These are phyloP conservation scores for Acrobasis consociella DNA, from an alignment of 2,888 invertebrate species.

Conservation along the genomic window DNA sequence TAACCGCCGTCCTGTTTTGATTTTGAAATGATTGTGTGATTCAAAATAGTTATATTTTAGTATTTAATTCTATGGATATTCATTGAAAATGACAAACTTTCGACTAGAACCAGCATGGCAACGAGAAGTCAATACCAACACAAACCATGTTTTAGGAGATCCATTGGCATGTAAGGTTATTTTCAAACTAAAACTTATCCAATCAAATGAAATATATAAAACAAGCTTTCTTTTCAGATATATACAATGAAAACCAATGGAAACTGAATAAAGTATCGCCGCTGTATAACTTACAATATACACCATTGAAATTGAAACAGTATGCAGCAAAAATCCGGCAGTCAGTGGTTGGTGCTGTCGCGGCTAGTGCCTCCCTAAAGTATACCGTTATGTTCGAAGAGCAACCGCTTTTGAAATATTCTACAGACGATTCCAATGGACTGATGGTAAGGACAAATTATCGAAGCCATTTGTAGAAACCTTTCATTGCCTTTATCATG, in stretches of 20 bases:
- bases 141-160: conserved; percentile 32
- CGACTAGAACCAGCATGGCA: conserved; percentile 2
- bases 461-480: neutral
- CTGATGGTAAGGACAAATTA: conserved; percentile 52
- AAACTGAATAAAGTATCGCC: conserved; percentile 66
- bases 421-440: conserved; percentile 64
- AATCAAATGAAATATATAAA: neutral
- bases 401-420: conserved; percentile 60
- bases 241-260: conserved; percentile 72
- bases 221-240: conserved; percentile 44
- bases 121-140: conserved; percentile 7
- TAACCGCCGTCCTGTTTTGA: neutral
- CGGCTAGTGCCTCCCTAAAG: conserved; percentile 49
- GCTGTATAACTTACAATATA: conserved; percentile 60
- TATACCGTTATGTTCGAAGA: conserved; percentile 61
- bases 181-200: neutral
- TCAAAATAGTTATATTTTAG: too few species aligned
- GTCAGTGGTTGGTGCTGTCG: conserved; percentile 39
- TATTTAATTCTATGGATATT: neutral
- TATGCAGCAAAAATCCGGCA: conserved; percentile 71
- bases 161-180: conserved; percentile 47
- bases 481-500: too few species aligned
- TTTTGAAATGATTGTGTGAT: neutral
- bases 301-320: conserved; percentile 64
- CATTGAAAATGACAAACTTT: conserved; percentile 9